These are phyloP conservation scores for Tetramorium bicarinatum DNA, from an alignment of 2,888 invertebrate species.

Conservation along the genomic window DNA sequence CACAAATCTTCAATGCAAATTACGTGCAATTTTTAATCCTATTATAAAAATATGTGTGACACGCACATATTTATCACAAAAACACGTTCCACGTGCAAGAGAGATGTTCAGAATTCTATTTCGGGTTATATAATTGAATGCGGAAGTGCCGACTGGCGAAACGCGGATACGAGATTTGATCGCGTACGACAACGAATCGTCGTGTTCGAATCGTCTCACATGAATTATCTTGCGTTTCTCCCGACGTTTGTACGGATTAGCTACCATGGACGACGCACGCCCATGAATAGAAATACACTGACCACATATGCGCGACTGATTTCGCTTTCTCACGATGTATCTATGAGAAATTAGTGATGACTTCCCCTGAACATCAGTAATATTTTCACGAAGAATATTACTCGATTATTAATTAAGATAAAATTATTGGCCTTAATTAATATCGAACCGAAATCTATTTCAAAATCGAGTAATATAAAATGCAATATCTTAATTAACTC, in stretches of 20 bases:
- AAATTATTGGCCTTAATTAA: background rate
- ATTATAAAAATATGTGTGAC: background rate
- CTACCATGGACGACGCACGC: slow-evolving; percentile 23
- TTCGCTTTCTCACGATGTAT: slow-evolving; percentile 57
- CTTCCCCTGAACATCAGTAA: slow-evolving; percentile 19
- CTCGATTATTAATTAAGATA: background rate
- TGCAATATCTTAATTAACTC: background rate
- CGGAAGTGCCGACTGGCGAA: slow-evolving; percentile 33
- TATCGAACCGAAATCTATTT: background rate
- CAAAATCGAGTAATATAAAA: background rate
- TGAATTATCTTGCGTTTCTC: slow-evolving; percentile 58
- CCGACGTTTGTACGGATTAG: slow-evolving; percentile 18
- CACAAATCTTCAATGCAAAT: background rate
- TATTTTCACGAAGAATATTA: background rate
- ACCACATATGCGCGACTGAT: slow-evolving; percentile 25
- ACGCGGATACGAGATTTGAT: slow-evolving; percentile 56
- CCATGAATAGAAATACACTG: slow-evolving; percentile 10
- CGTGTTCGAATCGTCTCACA: slow-evolving; percentile 45
- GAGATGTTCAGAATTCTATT: slow-evolving; percentile 18
- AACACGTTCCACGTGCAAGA: background rate
- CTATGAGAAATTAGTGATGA: slow-evolving; percentile 39
- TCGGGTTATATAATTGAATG: slow-evolving; percentile 33
- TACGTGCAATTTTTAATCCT: background rate
- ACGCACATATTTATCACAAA: background rate
- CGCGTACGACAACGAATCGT: slow-evolving; percentile 20